phyloP scores from a whole-genome alignment of 2,113 vertebrate species.

The Scomber colias region DNA sequence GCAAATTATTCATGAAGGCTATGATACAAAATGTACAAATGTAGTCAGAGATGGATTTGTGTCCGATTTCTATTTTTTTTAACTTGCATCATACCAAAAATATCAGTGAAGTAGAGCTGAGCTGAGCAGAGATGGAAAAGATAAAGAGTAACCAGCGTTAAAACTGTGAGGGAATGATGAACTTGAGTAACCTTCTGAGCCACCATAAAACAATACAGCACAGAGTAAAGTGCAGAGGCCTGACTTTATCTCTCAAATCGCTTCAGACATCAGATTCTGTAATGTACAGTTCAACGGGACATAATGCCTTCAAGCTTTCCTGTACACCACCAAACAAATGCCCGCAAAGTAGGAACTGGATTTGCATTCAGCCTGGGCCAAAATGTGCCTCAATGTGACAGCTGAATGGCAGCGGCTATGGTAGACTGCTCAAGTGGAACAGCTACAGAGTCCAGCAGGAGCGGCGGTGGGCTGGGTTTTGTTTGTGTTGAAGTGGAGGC shows the following conservation, averaged over 20 bases:
- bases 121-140: neutral
- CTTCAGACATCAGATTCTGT: neutral
- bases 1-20: neutral
- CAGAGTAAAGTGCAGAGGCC: slow-evolving; percentile 20
- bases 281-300: neutral
- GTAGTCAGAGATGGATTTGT: neutral
- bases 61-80: neutral
- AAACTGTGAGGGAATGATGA: slow-evolving; percentile 17
- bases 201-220: slow-evolving; percentile 17
- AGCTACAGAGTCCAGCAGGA: neutral
- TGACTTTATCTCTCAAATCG: neutral
- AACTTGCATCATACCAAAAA: neutral
- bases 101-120: neutral
- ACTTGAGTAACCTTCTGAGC: slow-evolving; percentile 50
- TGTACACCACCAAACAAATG: slow-evolving; percentile 4
- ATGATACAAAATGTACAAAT: neutral
- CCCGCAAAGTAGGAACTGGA: neutral
- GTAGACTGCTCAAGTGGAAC: slow-evolving; percentile 42
- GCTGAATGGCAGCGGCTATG: slow-evolving; percentile 9
- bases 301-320: neutral
- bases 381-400: slow-evolving; percentile 26
- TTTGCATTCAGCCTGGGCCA: slow-evolving; percentile 41
- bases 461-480: neutral
- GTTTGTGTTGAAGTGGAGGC: neutral
- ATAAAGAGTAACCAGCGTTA: neutral